phyloP scores from a whole-genome alignment of 2,113 vertebrate species.

The Nanorana parkeri region DNA sequence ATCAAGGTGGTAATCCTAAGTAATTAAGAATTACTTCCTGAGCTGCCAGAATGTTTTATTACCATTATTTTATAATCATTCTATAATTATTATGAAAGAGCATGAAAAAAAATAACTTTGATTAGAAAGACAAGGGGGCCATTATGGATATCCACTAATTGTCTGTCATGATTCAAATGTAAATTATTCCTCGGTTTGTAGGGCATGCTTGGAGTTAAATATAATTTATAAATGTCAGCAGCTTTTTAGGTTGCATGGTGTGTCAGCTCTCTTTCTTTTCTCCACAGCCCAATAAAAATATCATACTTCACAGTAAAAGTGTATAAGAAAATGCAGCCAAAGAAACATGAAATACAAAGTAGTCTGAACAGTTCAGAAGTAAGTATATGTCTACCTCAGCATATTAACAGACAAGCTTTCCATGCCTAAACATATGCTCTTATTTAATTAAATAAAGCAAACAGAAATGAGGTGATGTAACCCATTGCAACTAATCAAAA shows the following conservation, averaged over 20 bases:
- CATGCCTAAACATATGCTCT: too few relatives aligned
- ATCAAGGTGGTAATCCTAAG: conserved; percentile 36
- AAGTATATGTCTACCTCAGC: neutral
- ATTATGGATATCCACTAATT: conserved; percentile 45
- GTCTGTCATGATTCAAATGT: conserved; percentile 42
- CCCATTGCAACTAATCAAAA: too few relatives aligned
- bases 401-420: too few relatives aligned
- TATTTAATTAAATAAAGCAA: too few relatives aligned
- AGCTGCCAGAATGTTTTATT: conserved; percentile 44
- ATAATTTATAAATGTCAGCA: conserved; percentile 51
- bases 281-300: conserved; percentile 1
- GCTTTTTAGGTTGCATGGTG: conserved; percentile 14
- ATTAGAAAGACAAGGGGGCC: conserved; percentile 39
- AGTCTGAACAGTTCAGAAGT: neutral
- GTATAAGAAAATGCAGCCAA: neutral
- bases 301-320: conserved; percentile 24
- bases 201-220: conserved; percentile 26
- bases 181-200: conserved; percentile 21
- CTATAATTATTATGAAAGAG: conserved; percentile 42
- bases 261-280: conserved; percentile 1
- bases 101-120: conserved; percentile 45
- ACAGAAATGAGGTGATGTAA: too few relatives aligned
- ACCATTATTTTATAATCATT: conserved; percentile 49
- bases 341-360: neutral
- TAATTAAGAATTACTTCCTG: conserved; percentile 49